Evolutionary conservation across 1,140 invertebrate genomes (phyloP), one percentile per base, ranked within the genome.

Genomic region (Meloidogyne floridensis): DNA sequence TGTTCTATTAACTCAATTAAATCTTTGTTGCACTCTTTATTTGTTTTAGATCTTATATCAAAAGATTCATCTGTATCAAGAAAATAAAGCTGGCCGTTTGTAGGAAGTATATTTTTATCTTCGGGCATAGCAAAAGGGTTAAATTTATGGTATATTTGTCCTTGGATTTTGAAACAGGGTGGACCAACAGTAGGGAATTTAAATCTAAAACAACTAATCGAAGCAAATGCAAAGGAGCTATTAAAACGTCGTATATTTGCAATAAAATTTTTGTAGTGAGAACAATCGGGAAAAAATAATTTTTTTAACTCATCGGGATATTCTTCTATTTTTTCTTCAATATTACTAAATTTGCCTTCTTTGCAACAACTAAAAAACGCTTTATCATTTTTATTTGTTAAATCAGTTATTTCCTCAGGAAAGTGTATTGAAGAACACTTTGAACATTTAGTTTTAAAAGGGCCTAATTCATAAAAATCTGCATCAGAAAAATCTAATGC

Each of bases 281-380:
- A 43, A 72, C 47, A 8, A 42, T 72, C 71, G 32, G 71, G 71
- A 9, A 13, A 72, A 72, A 72, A 72, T 9, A 72, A 72, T 72
- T 72, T 7, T 13, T 13, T 72, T 72, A 72, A 72, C 47, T 72
- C 71, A 9, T 72, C 71, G 71, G 71, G 71, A 72, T 72, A 72
- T 7, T 72, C 71, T 72, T 72, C 71, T 42, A 72, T 13, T 9
- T 42, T 42, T 42, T 72, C 13, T 13, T 72, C 8, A 72, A 72
- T 20, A 1, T 42, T 9, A 72, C 13, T 72, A 9, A 72, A 13
- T 42, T 43, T 20, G 10, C 71, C 20, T 20, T 20, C 20, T 20
- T 20, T 20, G 20, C 20, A 20, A 20, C 20, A 20, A 20, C 20
- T 20, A 20, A 20, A 20, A 20, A 20, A 20, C 20, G 20, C 20